Conservation (phyloP, 2,113 vertebrate species). For the Muntiacus reevesi region DNA sequence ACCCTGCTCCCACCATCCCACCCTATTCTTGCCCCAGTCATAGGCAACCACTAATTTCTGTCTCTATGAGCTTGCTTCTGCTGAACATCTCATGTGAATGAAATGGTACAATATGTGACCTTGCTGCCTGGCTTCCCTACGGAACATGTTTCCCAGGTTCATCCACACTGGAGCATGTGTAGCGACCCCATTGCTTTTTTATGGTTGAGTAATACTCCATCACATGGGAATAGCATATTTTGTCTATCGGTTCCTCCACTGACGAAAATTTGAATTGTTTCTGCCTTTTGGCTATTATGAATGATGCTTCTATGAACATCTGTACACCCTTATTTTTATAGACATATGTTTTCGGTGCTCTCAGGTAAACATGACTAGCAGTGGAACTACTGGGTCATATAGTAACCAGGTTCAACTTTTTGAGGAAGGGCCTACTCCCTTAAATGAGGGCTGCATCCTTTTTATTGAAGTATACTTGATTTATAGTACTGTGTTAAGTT, state of each 20-base stretch:
- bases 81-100: background rate
- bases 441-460: background rate
- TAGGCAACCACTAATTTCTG: background rate
- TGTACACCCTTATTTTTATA: background rate
- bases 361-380: background rate
- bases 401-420: background rate
- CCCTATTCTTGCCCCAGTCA: accelerated
- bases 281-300: background rate
- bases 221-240: background rate
- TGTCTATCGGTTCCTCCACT: background rate
- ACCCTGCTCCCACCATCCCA: too few species aligned
- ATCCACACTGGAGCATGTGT: background rate
- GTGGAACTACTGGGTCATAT: background rate
- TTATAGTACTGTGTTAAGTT: background rate
- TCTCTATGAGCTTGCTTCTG: background rate
- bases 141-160: background rate
- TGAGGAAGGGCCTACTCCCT: background rate
- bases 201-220: background rate
- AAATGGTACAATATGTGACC: background rate
- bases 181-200: background rate
- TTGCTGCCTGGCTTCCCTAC: background rate
- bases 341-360: background rate
- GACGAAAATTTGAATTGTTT: background rate
- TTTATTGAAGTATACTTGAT: background rate
- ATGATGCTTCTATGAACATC: background rate